phyloP scores from a whole-genome alignment of 2,797 vertebrate species.

The Chromis chromis region DNA sequence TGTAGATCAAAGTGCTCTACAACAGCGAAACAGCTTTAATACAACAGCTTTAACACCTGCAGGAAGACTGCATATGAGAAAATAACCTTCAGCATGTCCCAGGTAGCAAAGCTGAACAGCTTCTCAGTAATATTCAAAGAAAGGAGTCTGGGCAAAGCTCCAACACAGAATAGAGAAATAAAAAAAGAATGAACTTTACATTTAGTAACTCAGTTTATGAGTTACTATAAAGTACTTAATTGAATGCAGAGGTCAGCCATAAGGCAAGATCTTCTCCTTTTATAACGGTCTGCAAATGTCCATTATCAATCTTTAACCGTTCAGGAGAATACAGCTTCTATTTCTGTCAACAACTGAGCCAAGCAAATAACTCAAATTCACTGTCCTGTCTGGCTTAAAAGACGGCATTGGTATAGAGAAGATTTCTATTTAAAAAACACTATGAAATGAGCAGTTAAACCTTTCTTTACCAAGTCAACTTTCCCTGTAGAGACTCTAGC shows the following conservation, averaged over 20 bases:
- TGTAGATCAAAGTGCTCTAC: slow-evolving; percentile 1
- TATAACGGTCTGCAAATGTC: background rate
- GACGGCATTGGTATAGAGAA: background rate
- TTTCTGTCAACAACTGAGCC: background rate
- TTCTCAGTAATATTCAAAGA: background rate
- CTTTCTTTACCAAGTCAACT: background rate
- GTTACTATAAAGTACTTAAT: background rate
- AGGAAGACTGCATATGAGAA: slow-evolving; percentile 1
- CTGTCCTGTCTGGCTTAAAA: background rate
- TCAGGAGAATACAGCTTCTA: background rate
- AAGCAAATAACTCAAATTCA: background rate
- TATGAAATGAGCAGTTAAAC: background rate
- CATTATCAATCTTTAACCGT: background rate
- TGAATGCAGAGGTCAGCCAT: background rate
- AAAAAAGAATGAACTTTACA: slow-evolving; percentile 1
- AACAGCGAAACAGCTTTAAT: slow-evolving; percentile 9
- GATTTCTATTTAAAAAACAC: background rate
- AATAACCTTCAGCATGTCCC: slow-evolving; percentile 1
- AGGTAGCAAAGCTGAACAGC: background rate
- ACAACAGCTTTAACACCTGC: background rate
- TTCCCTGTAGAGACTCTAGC: background rate
- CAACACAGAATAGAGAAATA: background rate
- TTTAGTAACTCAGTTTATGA: slow-evolving; percentile 1
- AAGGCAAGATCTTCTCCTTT: background rate
- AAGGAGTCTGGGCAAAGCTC: slow-evolving; percentile 3